Conservation (phyloP, 2,113 vertebrate genomes). For the Ardeotis arabs region DNA sequence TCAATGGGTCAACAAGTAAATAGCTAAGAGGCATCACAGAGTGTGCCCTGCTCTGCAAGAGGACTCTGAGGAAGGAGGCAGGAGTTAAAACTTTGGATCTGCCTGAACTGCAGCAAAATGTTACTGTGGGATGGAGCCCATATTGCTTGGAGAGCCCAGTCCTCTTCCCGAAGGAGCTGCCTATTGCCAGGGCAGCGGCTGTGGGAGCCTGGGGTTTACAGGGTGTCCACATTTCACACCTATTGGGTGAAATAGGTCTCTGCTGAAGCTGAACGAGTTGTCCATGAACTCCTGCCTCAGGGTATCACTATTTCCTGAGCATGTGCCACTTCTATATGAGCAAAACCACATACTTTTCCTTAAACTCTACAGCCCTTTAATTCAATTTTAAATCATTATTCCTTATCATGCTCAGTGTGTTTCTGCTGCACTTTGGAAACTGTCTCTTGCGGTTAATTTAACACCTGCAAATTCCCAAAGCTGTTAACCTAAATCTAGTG, state of each 20-base stretch:
- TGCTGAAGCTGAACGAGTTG: background rate
- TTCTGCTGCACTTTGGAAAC: conserved; percentile 49
- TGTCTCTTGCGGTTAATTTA: conserved; percentile 63
- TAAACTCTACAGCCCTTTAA: conserved; percentile 2
- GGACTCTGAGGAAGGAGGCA: background rate
- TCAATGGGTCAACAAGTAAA: background rate
- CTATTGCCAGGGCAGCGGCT: rapidly evolving
- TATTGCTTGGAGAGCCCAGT: background rate
- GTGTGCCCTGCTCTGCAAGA: background rate
- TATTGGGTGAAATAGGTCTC: background rate
- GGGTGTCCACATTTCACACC: background rate
- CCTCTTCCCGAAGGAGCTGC: background rate
- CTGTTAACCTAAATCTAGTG: conserved; percentile 63
- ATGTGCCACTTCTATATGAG: background rate
- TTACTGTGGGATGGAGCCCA: background rate
- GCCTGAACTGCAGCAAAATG: background rate
- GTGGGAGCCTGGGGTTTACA: background rate
- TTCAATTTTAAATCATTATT: conserved; percentile 64
- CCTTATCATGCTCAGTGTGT: conserved; percentile 38
- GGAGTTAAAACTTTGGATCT: background rate
- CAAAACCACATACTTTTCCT: background rate
- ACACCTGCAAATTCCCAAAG: conserved; percentile 66
- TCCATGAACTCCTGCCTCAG: background rate
- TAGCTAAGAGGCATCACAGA: background rate
- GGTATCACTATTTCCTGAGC: background rate